Conservation (phyloP, 1,140 invertebrate genomes). For the Orussus abietinus region DNA sequence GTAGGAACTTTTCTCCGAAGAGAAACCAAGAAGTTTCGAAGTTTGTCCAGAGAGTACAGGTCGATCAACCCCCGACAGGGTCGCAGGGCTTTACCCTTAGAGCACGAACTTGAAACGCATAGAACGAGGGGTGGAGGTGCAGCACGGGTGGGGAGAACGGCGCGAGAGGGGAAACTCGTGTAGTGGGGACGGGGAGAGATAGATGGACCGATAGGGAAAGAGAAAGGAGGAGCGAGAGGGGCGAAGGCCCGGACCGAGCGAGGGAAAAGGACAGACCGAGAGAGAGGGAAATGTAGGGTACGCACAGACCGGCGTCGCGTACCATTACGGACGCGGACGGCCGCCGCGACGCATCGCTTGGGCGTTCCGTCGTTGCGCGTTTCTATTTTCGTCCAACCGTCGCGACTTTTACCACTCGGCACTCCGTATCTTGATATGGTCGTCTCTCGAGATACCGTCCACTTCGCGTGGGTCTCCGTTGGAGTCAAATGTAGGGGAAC, state of each 20-base stretch:
- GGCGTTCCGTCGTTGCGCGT: conserved; percentile 7
- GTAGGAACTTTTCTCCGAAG: too few species aligned
- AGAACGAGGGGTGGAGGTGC: not conserved
- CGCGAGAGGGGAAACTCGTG: not conserved
- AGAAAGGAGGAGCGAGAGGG: conserved; percentile 25
- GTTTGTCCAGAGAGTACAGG: too few species aligned
- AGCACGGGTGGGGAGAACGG: not conserved
- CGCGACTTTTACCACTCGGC: conserved; percentile 7
- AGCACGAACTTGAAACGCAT: not conserved
- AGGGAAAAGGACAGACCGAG: conserved; percentile 20
- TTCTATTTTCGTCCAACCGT: not conserved
- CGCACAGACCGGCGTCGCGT: conserved; percentile 31
- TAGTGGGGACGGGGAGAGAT: conserved; percentile 18
- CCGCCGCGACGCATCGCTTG: conserved; percentile 33
- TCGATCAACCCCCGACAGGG: not conserved
- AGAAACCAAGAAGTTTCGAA: too few species aligned
- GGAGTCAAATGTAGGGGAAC: conserved; percentile 13
- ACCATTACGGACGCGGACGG: conserved; percentile 45
- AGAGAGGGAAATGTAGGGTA: conserved; percentile 20
- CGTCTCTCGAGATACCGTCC: conserved; percentile 17
- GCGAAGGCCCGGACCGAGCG: conserved; percentile 13
- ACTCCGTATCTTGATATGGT: conserved; percentile 19
- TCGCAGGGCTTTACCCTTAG: not conserved
- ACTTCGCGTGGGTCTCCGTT: conserved; percentile 5
- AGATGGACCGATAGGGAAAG: not conserved